Evolutionary conservation across 2,113 vertebrate species (phyloP), one percentile per base, ranked within the genome.

Genomic region (Cyprinodon tularosa): DNA sequence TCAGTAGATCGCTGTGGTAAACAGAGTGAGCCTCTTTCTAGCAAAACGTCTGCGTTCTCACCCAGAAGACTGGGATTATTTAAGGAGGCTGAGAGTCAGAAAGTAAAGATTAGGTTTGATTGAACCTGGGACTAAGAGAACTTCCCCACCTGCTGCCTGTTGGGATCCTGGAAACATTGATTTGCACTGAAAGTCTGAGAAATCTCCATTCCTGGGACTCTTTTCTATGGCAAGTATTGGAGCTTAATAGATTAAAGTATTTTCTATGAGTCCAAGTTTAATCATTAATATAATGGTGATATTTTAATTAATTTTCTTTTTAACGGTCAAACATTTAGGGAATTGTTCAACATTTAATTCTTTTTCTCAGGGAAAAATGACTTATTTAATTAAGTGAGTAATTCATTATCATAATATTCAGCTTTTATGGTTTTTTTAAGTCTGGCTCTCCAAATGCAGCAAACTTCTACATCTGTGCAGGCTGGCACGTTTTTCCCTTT

Each of bases 171-270:
- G 81, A 84, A 59, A 71, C 84, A 82, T 78, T 66, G 77, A 81
- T 86, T 82, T 57, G 45, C 38, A 14, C 61, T 61, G 76, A 66
- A 79, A 57, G 40, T 61, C 42, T 15, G 40, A 68, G 4, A 8
- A 67, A 60, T 11, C 60, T 36, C 4, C 44, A 69, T 12, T 44
- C n/a, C 73, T 14, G 66, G 71, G 72, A 1, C 38, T 7, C 1
- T 86, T 77, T 74, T 84, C 82, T 83, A 88, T 90, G 88, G 91
- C 80, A 83, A 50, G 90, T 91, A 74, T 29, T 47, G 1, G 17
- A 57, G 10, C 50, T n/a, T 6, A 57, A 57, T n/a, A 20, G 42
- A 6, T 9, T 53, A 17, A 53, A 0, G 50, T 57, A 6, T 57
- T 57, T 8, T 9, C 50, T 57, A 7, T 57, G 4, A 42, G 42